These are phyloP conservation scores for Perca fluviatilis DNA, from an alignment of 2,113 vertebrate genomes.

Conservation along the genomic window DNA sequence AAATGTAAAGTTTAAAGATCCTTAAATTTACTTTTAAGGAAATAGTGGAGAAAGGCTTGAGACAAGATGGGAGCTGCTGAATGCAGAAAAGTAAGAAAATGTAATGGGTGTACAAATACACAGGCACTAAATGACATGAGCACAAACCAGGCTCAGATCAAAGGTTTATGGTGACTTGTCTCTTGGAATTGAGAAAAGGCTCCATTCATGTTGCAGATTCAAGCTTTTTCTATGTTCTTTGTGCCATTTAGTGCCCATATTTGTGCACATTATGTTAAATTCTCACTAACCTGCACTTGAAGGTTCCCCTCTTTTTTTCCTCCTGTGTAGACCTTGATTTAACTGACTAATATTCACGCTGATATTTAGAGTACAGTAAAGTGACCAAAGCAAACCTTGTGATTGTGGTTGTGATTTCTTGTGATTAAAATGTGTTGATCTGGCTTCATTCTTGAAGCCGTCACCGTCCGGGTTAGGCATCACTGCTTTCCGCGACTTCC, in stretches of 20 bases:
- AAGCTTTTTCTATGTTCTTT: background rate
- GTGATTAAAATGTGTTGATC: slow-evolving; percentile 66
- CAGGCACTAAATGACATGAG: background rate
- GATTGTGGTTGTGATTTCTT: slow-evolving; percentile 69
- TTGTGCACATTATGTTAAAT: background rate
- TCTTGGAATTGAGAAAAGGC: too few relatives aligned
- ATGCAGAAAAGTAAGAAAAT: background rate
- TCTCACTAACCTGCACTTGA: too few relatives aligned
- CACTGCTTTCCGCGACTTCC: slow-evolving; percentile 59
- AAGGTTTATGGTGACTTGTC: too few relatives aligned
- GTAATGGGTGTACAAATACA: background rate
- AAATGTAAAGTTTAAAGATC: background rate
- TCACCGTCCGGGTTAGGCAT: slow-evolving; percentile 29
- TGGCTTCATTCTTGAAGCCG: slow-evolving; percentile 57
- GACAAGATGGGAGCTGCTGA: background rate
- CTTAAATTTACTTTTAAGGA: background rate
- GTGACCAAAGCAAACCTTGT: slow-evolving; percentile 55
- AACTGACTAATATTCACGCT: too few relatives aligned
- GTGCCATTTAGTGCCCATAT: background rate
- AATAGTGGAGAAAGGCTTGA: background rate
- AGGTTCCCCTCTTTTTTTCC: background rate
- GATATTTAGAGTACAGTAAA: background rate
- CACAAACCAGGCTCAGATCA: background rate
- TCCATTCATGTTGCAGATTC: background rate
- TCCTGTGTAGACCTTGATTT: background rate